A percentile compares a stretch with the other conserved stretches of the same genome.
phyloP scores from a whole-genome alignment of 1,140 invertebrate species.

The Panagrolaimus sp. region DNA sequence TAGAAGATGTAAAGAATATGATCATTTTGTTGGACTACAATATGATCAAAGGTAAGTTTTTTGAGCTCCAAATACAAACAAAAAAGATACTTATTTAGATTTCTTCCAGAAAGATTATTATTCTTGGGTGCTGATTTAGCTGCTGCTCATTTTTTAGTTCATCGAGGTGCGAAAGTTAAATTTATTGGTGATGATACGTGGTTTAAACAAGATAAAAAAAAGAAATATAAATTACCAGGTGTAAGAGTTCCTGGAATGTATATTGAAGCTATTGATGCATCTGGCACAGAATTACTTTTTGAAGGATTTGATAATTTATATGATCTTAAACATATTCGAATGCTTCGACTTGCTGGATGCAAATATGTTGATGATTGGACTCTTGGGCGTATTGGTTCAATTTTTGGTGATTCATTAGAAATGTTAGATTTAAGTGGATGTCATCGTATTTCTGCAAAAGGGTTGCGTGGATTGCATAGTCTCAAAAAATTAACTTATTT shows the following conservation, averaged over 20 bases:
- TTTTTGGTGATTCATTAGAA: conserved; percentile 65
- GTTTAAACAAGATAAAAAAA: conserved; percentile 48
- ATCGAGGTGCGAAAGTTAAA: conserved; percentile 67
- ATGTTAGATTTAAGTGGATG: conserved; percentile 72
- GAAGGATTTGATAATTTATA: conserved; percentile 63
- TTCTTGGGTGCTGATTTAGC: conserved; percentile 68
- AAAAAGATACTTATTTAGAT: conserved; percentile 59
- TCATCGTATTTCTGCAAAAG: conserved; percentile 63
- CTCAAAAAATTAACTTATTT: conserved; percentile 60
- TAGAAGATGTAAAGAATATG: conserved; percentile 39
- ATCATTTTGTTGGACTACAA: conserved; percentile 46
- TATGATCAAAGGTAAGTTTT: conserved; percentile 57
- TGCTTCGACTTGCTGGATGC: conserved; percentile 67
- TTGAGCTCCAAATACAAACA: too few species aligned
- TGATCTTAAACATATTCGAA: conserved; percentile 64
- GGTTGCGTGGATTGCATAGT: conserved; percentile 67
- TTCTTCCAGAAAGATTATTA: conserved; percentile 58
- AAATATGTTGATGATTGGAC: conserved; percentile 71
- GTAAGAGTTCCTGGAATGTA: conserved; percentile 60
- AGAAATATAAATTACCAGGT: conserved; percentile 63
- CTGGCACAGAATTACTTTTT: conserved; percentile 65
- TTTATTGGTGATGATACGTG: conserved; percentile 63
- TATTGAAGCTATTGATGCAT: conserved; percentile 69
- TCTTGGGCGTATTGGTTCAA: conserved; percentile 65
- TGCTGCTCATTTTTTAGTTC: conserved; percentile 69